Conservation (phyloP, 2,113 vertebrate species). For the Bos taurus region DNA sequence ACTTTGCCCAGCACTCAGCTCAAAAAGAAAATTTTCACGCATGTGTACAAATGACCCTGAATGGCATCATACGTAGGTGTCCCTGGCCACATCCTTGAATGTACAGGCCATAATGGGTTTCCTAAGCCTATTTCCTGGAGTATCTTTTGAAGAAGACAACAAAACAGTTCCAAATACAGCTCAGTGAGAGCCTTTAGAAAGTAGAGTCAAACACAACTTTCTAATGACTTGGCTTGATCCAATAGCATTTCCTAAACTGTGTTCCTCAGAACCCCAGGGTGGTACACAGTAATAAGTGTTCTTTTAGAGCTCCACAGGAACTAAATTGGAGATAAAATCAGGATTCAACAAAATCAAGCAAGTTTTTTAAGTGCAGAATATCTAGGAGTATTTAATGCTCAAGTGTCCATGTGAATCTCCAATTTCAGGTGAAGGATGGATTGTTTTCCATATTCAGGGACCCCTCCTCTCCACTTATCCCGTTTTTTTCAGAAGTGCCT, state of each 20-base stretch:
- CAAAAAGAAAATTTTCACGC: not conserved
- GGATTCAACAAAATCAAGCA: not conserved
- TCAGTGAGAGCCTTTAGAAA: not conserved
- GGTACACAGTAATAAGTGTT: fast-evolving
- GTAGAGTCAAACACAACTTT: not conserved
- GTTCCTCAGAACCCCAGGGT: not conserved
- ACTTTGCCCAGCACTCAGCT: not conserved
- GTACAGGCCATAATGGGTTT: not conserved
- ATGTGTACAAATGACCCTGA: not conserved
- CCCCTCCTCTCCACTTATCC: not conserved
- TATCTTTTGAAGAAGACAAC: not conserved
- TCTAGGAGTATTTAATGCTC: not conserved
- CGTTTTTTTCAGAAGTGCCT: not conserved
- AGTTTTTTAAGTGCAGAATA: not conserved
- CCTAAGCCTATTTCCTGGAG: not conserved
- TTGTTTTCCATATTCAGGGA: not conserved
- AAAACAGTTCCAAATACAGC: not conserved
- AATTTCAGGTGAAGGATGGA: not conserved
- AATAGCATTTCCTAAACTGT: not conserved
- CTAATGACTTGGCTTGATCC: not conserved
- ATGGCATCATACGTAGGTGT: not conserved
- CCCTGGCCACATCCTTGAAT: not conserved
- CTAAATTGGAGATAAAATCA: not conserved
- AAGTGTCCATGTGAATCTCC: not conserved
- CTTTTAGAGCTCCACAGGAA: not conserved